Conservation (phyloP, 2,888 invertebrate genomes). For the Synanthedon formicaeformis region DNA sequence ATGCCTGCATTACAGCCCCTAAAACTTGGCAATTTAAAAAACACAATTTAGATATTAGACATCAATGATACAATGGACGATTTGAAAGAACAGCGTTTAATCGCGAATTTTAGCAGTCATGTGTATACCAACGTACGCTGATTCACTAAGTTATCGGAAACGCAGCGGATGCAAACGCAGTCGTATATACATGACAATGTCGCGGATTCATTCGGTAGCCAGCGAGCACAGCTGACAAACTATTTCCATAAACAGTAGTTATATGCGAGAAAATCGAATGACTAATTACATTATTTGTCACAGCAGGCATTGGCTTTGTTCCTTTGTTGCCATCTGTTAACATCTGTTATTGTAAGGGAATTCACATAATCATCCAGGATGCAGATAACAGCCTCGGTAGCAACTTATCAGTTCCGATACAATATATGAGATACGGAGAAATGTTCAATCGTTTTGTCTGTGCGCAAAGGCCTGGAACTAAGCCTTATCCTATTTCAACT, state of each 20-base stretch:
- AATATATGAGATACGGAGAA: neutral
- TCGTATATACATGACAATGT: slow-evolving; percentile 25
- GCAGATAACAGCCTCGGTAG: slow-evolving; percentile 3
- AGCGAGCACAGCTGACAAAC: slow-evolving; percentile 46
- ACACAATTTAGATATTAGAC: slow-evolving; percentile 18
- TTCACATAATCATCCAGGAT: slow-evolving; percentile 4
- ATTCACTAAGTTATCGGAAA: slow-evolving; percentile 60
- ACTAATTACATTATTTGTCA: slow-evolving; percentile 44
- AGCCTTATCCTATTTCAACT: no score
- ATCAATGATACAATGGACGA: slow-evolving; percentile 27
- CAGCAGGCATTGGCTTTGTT: slow-evolving; percentile 43
- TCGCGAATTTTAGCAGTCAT: neutral
- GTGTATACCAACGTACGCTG: slow-evolving; percentile 17
- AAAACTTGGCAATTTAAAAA: slow-evolving; percentile 27
- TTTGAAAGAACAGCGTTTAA: neutral
- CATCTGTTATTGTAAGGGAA: neutral
- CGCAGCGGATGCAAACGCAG: slow-evolving; percentile 46
- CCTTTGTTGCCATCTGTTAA: slow-evolving; percentile 43
- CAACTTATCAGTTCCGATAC: slow-evolving; percentile 1
- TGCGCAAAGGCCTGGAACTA: no score
- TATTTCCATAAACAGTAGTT: slow-evolving; percentile 43
- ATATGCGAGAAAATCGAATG: slow-evolving; percentile 43
- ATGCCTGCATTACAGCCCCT: slow-evolving; percentile 7
- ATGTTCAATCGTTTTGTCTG: neutral
- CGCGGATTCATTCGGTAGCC: slow-evolving; percentile 27